These are phyloP conservation scores for Neoscelio sp. DNA, from an alignment of 2,888 invertebrate species.

Conservation along the genomic window DNA sequence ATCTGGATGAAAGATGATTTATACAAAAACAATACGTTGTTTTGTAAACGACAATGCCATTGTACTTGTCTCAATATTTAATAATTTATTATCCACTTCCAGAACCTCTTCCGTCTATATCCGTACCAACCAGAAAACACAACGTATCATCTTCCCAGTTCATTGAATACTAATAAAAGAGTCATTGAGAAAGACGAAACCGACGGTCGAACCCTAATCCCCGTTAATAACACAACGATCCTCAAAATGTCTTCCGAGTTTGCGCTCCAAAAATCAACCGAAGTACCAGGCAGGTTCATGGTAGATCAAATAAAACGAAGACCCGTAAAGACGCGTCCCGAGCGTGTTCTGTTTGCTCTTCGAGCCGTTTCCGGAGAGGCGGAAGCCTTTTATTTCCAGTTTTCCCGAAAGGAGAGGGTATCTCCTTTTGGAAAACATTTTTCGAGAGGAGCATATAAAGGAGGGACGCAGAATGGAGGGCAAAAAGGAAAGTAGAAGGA, in stretches of 20 bases:
- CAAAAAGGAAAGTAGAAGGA: conserved; percentile 42
- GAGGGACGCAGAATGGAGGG: conserved; percentile 25
- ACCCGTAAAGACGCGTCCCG: conserved; percentile 58
- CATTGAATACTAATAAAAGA: conserved; percentile 60
- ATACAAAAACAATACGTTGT: conserved; percentile 31
- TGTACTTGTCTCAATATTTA: too few relatives aligned
- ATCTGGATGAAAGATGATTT: conserved; percentile 32
- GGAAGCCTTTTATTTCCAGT: conserved; percentile 64
- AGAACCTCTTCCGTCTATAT: too few relatives aligned
- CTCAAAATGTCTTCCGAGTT: conserved; percentile 58
- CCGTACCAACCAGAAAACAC: conserved; percentile 1
- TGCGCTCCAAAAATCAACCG: conserved; percentile 41
- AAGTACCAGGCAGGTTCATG: conserved; percentile 40
- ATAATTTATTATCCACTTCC: too few relatives aligned
- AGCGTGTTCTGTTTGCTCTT: conserved; percentile 63
- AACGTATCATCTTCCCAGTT: conserved; percentile 47
- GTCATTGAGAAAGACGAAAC: conserved; percentile 48
- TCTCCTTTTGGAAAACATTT: conserved; percentile 49
- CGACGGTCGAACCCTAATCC: conserved; percentile 44
- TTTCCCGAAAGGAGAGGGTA: conserved; percentile 48
- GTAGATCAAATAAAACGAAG: conserved; percentile 54
- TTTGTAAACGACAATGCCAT: too few relatives aligned
- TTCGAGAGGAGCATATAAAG: conserved; percentile 52
- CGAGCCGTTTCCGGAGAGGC: conserved; percentile 61
- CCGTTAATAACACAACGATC: conserved; percentile 51